These are phyloP conservation scores for Poliocrania exsul DNA, from an alignment of 2,797 vertebrate species.

Conservation along the genomic window DNA sequence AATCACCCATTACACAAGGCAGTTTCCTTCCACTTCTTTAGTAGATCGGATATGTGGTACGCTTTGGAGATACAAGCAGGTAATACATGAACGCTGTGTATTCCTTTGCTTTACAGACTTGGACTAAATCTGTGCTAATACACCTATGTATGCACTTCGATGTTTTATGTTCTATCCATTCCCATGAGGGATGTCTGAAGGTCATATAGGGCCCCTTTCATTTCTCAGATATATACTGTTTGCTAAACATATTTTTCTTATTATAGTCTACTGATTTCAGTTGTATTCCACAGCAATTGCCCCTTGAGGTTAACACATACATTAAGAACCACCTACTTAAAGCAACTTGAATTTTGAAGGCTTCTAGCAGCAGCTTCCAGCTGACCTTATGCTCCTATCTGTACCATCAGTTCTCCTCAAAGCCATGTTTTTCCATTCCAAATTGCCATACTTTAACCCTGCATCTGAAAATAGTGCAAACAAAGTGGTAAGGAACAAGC, in stretches of 20 bases:
- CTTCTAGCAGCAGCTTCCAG: neutral
- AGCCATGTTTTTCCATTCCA: neutral
- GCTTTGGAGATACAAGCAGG: neutral
- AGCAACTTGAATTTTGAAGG: conserved; percentile 29
- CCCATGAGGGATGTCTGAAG: neutral
- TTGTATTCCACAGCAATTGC: neutral
- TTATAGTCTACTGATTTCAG: neutral
- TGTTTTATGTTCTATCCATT: neutral
- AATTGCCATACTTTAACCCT: neutral
- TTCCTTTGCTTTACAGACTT: neutral
- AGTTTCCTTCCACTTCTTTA: neutral
- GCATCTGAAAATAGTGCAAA: neutral
- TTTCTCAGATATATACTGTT: neutral
- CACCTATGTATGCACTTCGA: fast-evolving
- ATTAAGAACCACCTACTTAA: conserved; percentile 2
- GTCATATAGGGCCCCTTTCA: neutral
- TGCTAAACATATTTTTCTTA: neutral
- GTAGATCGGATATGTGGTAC: neutral
- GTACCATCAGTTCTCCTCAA: neutral
- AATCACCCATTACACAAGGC: neutral
- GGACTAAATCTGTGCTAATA: neutral
- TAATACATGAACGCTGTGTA: neutral
- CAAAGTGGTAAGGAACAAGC: neutral
- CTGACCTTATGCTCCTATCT: neutral
- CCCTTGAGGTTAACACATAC: conserved; percentile 46